Conservation (phyloP, 1,140 invertebrate genomes). For the Vanessa tameamea region DNA sequence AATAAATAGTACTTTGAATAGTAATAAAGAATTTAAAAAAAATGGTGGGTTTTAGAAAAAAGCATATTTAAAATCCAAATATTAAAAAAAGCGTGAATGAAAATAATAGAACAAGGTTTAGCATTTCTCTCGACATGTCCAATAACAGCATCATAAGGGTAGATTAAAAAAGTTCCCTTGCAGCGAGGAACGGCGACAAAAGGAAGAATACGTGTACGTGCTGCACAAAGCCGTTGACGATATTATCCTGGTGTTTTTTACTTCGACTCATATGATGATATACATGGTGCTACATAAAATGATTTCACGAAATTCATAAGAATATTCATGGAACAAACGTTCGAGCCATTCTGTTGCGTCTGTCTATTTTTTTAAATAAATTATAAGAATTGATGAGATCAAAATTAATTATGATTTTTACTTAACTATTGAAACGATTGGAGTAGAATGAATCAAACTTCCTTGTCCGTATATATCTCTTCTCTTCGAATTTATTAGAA, state of each 20-base stretch:
- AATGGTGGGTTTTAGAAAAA: not conserved
- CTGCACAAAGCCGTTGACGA: conserved; percentile 57
- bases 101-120: conserved; percentile 3
- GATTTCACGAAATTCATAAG: not conserved
- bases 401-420: no score
- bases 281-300: conserved; percentile 16
- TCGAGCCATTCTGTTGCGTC: no score
- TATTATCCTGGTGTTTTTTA: conserved; percentile 55
- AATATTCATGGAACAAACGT: not conserved
- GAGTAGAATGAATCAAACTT: no score
- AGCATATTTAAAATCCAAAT: not conserved
- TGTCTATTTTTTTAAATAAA: no score
- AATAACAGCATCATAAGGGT: conserved; percentile 14
- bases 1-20: no score
- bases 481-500: no score
- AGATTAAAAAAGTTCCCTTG: conserved; percentile 25
- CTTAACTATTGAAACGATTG: no score
- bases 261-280: conserved; percentile 23
- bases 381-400: no score
- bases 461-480: no score
- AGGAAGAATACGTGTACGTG: conserved; percentile 66
- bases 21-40: not conserved
- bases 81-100: not conserved
- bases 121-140: conserved; percentile 5
- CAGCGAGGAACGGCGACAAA: conserved; percentile 43